These are phyloP conservation scores for Melanerpes aurifrons DNA, from an alignment of 2,113 vertebrate species.

Conservation along the genomic window DNA sequence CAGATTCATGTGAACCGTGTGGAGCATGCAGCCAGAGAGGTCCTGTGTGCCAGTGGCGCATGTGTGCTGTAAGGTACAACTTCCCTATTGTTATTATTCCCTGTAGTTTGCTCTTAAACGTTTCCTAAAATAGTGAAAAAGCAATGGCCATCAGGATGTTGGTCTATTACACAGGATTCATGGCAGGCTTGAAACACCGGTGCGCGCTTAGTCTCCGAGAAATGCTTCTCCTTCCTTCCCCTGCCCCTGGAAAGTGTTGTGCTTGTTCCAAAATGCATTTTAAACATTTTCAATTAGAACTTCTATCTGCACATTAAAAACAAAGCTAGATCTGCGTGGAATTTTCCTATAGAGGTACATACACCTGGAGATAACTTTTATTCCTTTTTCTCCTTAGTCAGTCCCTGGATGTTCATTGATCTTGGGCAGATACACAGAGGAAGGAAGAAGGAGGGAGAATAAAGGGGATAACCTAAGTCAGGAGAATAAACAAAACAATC, in stretches of 20 bases:
- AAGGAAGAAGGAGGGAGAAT: background rate
- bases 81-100: background rate
- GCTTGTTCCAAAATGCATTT: background rate
- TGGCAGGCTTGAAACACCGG: background rate
- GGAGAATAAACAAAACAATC: background rate
- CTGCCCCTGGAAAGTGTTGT: fast-evolving
- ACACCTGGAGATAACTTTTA: background rate
- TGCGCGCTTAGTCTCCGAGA: background rate
- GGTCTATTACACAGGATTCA: background rate
- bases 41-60: background rate
- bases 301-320: background rate
- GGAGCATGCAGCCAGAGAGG: background rate
- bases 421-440: background rate
- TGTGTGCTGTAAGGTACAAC: background rate
- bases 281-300: background rate
- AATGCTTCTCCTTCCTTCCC: background rate
- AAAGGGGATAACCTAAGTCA: background rate
- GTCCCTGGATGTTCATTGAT: background rate
- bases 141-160: background rate
- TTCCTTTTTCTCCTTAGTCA: background rate
- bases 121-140: constrained; percentile 9
- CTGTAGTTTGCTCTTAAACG: background rate
- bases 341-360: background rate
- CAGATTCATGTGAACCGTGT: background rate
- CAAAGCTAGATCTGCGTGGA: background rate